These are phyloP conservation scores for Torymus tubicola DNA, from an alignment of 2,888 invertebrate species.

Conservation along the genomic window DNA sequence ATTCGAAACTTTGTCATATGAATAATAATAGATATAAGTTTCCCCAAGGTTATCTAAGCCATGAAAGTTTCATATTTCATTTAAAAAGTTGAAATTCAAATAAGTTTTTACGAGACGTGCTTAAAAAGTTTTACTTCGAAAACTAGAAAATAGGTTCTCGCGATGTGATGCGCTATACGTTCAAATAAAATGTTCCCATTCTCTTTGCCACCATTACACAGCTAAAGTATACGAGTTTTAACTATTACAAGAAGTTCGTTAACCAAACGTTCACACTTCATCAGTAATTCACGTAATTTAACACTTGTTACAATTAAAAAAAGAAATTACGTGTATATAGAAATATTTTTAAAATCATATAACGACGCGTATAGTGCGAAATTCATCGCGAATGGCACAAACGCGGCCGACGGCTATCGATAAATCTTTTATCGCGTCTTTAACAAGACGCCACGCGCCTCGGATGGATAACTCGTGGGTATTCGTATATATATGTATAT, in stretches of 20 bases:
- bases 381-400: not conserved
- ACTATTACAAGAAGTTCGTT: no score
- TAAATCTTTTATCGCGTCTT: slow-evolving; percentile 52
- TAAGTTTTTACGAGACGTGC: not conserved
- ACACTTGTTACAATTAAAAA: no score
- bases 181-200: no score
- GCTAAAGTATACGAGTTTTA: no score
- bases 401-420: slow-evolving; percentile 29
- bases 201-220: no score
- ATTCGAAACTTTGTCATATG: not conserved
- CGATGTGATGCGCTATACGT: no score
- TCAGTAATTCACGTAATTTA: no score
- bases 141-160: not conserved
- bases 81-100: not conserved
- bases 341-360: no score
- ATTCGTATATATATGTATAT: no score
- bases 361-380: not conserved
- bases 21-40: slow-evolving; percentile 5
- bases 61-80: not conserved
- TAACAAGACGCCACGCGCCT: slow-evolving; percentile 33
- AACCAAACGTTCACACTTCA: no score
- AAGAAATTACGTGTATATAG: no score
- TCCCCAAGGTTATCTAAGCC: slow-evolving; percentile 2
- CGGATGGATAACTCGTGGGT: slow-evolving; percentile 23
- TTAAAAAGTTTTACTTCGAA: slow-evolving; percentile 3